Conservation (phyloP, 2,888 invertebrate genomes). For the Papilio elwesi region DNA sequence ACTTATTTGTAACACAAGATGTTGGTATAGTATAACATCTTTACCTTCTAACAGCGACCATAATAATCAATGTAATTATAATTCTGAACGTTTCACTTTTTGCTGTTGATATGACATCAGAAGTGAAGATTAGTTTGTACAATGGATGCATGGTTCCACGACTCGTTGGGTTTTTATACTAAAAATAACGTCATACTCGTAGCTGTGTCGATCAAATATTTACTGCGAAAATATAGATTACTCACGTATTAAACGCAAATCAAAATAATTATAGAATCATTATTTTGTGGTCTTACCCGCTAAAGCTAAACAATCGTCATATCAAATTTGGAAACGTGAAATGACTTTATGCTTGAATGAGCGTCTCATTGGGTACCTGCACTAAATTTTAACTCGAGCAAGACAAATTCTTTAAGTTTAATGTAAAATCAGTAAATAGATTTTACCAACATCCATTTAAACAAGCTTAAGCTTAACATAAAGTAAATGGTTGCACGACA, state of each 20-base stretch:
- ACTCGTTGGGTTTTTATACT: conserved; percentile 3
- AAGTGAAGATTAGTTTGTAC: conserved; percentile 9
- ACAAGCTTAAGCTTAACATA: too few species aligned
- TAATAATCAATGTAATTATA: conserved; percentile 1
- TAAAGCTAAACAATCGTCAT: too few species aligned
- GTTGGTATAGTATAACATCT: neutral
- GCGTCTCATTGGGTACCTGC: too few species aligned
- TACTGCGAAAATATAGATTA: neutral
- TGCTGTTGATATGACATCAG: conserved; percentile 11
- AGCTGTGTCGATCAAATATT: neutral
- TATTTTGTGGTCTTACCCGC: too few species aligned
- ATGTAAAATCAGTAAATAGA: too few species aligned
- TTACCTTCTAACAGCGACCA: neutral
- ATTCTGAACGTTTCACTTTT: conserved; percentile 7
- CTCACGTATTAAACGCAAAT: neutral
- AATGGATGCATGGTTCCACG: conserved; percentile 2
- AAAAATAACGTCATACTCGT: conserved; percentile 2
- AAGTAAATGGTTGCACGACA: too few species aligned
- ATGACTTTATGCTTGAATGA: too few species aligned
- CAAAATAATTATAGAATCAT: too few species aligned
- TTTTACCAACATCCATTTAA: too few species aligned
- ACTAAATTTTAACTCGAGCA: too few species aligned
- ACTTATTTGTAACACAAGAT: neutral
- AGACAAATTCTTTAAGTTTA: too few species aligned
- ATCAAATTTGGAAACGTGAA: too few species aligned